Evolutionary conservation across 1,140 invertebrate species (phyloP).

Genomic region (Halyomorpha halys): DNA sequence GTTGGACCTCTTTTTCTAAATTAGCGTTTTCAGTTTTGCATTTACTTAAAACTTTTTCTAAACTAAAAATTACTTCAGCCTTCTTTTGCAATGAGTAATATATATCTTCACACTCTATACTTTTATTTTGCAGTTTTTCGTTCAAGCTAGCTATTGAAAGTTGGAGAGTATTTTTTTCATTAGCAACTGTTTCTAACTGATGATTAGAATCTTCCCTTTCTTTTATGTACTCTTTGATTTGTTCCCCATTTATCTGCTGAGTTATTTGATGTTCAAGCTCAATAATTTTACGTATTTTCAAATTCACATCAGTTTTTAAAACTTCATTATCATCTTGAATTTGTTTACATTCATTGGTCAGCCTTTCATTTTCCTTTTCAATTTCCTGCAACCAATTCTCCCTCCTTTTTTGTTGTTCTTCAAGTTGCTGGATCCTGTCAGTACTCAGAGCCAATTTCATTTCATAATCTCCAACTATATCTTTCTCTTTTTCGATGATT

Average conservation of each 20-base stretch:
- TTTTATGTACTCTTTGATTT: background rate
- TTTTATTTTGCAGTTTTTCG: background rate
- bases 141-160: background rate
- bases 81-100: background rate
- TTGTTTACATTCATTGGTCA: constrained; percentile 13
- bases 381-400: constrained; percentile 6
- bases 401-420: constrained; percentile 1
- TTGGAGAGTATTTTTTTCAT: background rate
- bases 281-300: background rate
- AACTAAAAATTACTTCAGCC: background rate
- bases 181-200: background rate
- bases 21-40: background rate
- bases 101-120: background rate
- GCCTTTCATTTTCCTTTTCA: constrained; percentile 14
- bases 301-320: background rate
- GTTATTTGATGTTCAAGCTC: background rate
- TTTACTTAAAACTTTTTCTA: constrained; percentile 4
- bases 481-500: constrained; percentile 8
- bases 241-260: background rate
- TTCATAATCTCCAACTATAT: constrained; percentile 3
- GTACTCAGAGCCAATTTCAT: background rate
- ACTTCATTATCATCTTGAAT: constrained; percentile 3
- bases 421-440: background rate
- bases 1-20: constrained; percentile 13
- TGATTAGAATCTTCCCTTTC: background rate